These are phyloP conservation scores for Eidolon dupreanum DNA, from an alignment of 2,797 vertebrate species.

Conservation along the genomic window DNA sequence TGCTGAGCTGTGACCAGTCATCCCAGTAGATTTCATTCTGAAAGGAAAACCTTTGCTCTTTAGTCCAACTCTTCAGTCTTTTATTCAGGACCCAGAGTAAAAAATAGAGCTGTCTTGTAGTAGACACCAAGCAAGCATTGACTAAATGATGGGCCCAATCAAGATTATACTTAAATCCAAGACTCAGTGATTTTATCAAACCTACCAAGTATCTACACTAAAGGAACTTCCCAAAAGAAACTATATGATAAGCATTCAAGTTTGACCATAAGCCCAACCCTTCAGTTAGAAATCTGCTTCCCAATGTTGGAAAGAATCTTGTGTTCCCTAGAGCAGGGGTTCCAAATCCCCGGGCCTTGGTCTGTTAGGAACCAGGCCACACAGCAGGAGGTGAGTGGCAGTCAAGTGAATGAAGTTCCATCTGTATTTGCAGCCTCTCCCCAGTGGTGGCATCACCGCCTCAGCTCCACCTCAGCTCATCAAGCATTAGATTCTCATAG, in stretches of 20 bases:
- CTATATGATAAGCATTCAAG: fast-evolving
- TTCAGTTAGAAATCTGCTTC: neutral
- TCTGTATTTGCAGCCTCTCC: too few relatives aligned
- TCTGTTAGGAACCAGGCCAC: too few relatives aligned
- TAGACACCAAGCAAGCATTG: neutral
- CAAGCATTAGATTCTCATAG: too few relatives aligned
- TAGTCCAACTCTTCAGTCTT: neutral
- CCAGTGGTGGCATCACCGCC: too few relatives aligned
- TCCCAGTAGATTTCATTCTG: conserved; percentile 99
- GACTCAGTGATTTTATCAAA: neutral
- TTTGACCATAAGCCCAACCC: neutral
- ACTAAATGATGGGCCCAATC: fast-evolving
- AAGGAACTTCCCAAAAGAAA: neutral
- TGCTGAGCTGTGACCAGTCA: conserved; percentile 98
- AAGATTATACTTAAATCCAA: neutral
- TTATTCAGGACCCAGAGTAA: neutral
- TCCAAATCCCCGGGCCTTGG: too few relatives aligned
- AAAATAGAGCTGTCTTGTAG: neutral
- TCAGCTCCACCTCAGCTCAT: too few relatives aligned
- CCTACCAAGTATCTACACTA: neutral
- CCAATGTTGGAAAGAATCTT: neutral
- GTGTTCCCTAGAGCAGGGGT: neutral
- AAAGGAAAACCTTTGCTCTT: conserved; percentile 65
- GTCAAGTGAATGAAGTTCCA: too few relatives aligned
- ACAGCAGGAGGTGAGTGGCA: too few relatives aligned